Percentiles rank a stretch among this genome's conserved stretches.
Evolutionary conservation across 2,797 vertebrate species (phyloP).

Genomic region (Tolypeutes matacus): DNA sequence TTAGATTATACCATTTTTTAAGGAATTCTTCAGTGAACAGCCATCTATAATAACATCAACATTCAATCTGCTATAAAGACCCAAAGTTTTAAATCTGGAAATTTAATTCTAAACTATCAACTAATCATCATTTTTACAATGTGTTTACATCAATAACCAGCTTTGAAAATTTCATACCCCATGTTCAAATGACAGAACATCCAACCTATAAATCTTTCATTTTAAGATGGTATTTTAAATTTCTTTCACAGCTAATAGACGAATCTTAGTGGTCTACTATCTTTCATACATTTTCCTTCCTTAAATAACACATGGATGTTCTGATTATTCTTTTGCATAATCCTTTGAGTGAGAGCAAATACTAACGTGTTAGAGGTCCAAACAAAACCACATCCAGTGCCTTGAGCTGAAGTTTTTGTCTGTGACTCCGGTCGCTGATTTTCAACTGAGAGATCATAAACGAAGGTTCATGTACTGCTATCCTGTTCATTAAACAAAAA

Average conservation of each 20-base stretch:
- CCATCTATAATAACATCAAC: neutral
- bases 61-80: constrained; percentile 12
- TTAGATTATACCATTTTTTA: neutral
- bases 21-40: constrained; percentile 31
- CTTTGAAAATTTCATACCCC: constrained; percentile 2
- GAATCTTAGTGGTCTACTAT: neutral
- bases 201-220: neutral
- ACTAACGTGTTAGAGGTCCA: constrained; percentile 97
- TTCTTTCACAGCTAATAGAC: constrained; percentile 10
- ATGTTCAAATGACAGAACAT: constrained; percentile 34
- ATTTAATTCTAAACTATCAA: constrained; percentile 51
- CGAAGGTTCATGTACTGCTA: constrained; percentile 96
- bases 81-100: constrained; percentile 50
- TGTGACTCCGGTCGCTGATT: constrained; percentile 97
- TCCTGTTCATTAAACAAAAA: constrained; percentile 89
- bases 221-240: constrained; percentile 12
- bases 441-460: constrained; percentile 97
- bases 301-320: constrained; percentile 28
- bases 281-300: constrained; percentile 50
- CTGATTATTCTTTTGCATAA: constrained; percentile 39
- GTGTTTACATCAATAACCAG: constrained; percentile 21
- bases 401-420: constrained; percentile 98
- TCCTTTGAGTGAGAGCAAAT: constrained; percentile 59
- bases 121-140: neutral
- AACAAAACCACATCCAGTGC: constrained; percentile 98